Percentiles rank a stretch among this genome's conserved stretches.
phyloP scores from a whole-genome alignment of 2,888 invertebrate genomes.

The Hypercompe scribonia region DNA sequence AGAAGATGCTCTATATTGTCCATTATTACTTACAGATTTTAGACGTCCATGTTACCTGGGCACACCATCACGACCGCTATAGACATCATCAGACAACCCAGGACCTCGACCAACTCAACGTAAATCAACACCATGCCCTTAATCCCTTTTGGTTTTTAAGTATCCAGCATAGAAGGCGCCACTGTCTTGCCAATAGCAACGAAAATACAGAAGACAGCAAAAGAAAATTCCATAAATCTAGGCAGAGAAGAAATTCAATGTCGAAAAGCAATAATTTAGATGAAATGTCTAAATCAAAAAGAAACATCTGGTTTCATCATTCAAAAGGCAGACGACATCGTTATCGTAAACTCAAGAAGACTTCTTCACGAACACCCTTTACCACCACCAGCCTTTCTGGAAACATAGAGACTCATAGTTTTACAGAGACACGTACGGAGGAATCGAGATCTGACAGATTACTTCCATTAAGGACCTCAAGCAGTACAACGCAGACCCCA shows the following conservation, averaged over 20 bases:
- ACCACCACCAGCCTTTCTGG: neutral
- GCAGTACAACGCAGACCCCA: neutral
- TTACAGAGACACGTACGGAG: neutral
- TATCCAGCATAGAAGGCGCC: neutral
- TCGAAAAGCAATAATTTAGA: neutral
- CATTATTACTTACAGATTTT: conserved; percentile 12
- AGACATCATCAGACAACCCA: conserved; percentile 7
- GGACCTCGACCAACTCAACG: neutral
- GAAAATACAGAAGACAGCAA: neutral
- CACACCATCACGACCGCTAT: neutral
- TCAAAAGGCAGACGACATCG: neutral
- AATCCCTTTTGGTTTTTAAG: neutral
- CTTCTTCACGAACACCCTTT: neutral
- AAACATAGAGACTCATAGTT: neutral
- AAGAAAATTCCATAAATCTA: neutral
- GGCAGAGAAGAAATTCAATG: neutral
- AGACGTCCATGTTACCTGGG: conserved; percentile 5
- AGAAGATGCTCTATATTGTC: neutral
- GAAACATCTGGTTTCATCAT: neutral
- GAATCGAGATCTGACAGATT: neutral
- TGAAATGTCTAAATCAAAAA: neutral
- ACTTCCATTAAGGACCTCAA: neutral
- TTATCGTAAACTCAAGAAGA: neutral
- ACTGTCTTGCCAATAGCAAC: neutral
- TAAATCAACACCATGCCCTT: neutral